Base-by-base conservation (phyloP, 2,113 vertebrate species). In the Lynx canadensis region DNA sequence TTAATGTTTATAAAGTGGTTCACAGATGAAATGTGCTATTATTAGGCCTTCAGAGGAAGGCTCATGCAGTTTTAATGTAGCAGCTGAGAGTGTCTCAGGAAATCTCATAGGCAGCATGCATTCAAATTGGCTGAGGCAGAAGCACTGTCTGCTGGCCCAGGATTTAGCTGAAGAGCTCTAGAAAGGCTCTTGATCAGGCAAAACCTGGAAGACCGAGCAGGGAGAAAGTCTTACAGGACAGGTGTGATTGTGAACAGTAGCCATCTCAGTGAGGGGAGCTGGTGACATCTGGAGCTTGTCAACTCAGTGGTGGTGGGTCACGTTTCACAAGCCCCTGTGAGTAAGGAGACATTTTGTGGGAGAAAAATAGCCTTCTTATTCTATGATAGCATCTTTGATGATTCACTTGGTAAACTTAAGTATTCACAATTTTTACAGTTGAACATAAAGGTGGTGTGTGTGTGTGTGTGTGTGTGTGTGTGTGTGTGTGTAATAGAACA, bases 1-100 rank as follows among this genome's bases (percentile, higher is more conserved):
- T 89, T 95, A 93, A 76, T 87, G 50, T 95, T 96, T 97, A 73
- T 91, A 81, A 93, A 97, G 92, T 73, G 92, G 33, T 45, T 95
- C 78, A 27, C 36, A 85, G 78, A 94, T 91, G 87, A 94, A 91
- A 69, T 1, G 10, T 71, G 86, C 83, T 91, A n/a, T 90, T 73
- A 69, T 68, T 80, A 84, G 92, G 41, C 50, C 68, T 87, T 41
- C 80, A 7, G 69, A 95, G 97, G 80, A 95, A 97, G 84, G 69
- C 33, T 45, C 38, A 85, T 74, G 78, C 68, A 96, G 80, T 91
- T 96, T 97, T 73, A 85, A 92, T 85, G 84, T 1, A 1, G 52
- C 57, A 83, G 87, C 90, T 85, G 74, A 81, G 71, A 91, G 69
- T 66, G 69, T 84, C 80, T 95, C 87, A 88, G 76, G 87, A 96